Base-by-base conservation (phyloP, 1,140 invertebrate genomes). In the Bombus polaris region DNA sequence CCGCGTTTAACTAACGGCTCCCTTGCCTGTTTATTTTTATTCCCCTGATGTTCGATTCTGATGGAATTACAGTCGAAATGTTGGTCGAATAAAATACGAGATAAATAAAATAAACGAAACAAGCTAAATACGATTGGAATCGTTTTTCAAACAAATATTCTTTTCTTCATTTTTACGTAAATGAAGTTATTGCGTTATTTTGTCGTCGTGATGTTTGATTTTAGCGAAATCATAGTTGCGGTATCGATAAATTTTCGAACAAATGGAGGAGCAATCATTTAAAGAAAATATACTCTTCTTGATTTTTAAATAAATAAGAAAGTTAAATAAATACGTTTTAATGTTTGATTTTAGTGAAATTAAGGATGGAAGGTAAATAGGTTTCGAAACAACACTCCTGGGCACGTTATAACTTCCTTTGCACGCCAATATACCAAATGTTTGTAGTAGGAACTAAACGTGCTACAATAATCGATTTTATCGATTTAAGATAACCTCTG, bases 381-480 rank as follows among this genome's bases (percentile, higher is more conserved):
- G 25, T 37, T 32, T 35, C 65, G 15, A 22, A 6, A 12, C 28
- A 18, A 22, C 12, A 13, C 12, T 13, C 28, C 13, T 4, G 12
- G 4, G 2, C 28, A 5, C 28, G 1, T n/a, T n/a, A 10, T n/a
- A n/a, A n/a, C 12, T 62, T 28, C 12, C 0, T n/a, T n/a, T 13
- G 25, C 12, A 5, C 59, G 10, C 12, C 12, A 1, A 62, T n/a
- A 5, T 13, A n/a, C 28, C 28, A 4, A n/a, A 62, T 53, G 18
- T 53, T 53, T 53, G 5, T 22, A 22, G 47, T 8, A 53, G 15
- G 5, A 18, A 18, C 1, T 8, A 53, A 53, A 53, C 18, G 22
- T 53, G 47, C 47, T 53, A 18, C 18, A 22, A 53, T 53, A 53
- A 53, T 53, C 47, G 47, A 53, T 22, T 53, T 22, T 53, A 53